Conservation (phyloP, 2,888 invertebrate species). For the Sylvicola cinctus region DNA sequence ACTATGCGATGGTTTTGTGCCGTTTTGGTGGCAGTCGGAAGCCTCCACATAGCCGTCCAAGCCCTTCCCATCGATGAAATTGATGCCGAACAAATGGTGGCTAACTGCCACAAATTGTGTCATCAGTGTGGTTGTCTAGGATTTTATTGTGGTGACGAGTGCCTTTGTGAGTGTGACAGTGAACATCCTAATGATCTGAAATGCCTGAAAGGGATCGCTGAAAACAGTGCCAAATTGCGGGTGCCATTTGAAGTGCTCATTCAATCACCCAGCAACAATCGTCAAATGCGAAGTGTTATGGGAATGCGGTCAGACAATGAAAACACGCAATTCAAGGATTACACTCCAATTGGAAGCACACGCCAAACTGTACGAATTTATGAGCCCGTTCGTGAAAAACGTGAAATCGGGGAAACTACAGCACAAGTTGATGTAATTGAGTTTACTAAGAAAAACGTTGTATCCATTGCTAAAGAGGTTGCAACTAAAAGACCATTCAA, state of each 20-base stretch:
- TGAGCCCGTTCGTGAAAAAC: background rate
- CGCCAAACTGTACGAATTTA: background rate
- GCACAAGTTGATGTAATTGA: background rate
- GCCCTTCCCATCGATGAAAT: slow-evolving; percentile 8
- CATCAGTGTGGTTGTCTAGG: slow-evolving; percentile 21
- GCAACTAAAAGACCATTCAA: background rate
- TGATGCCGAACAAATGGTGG: slow-evolving; percentile 14
- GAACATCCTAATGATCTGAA: slow-evolving; percentile 12
- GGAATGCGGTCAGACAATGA: background rate
- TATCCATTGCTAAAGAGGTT: background rate
- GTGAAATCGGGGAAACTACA: no score
- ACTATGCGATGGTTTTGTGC: no score
- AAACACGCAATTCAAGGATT: no score
- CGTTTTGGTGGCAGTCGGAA: no score
- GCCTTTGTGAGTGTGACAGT: slow-evolving; percentile 24
- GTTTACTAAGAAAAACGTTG: background rate
- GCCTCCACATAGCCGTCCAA: background rate
- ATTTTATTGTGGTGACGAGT: slow-evolving; percentile 26
- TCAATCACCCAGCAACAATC: slow-evolving; percentile 17
- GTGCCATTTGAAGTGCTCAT: slow-evolving; percentile 21
- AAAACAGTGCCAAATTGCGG: slow-evolving; percentile 14
- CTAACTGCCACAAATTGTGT: slow-evolving; percentile 20
- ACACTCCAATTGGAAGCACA: background rate
- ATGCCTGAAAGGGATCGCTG: slow-evolving; percentile 19
- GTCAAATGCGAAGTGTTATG: background rate